Evolutionary conservation across 2,797 vertebrate species (phyloP).

Genomic region (Mastacembelus armatus): DNA sequence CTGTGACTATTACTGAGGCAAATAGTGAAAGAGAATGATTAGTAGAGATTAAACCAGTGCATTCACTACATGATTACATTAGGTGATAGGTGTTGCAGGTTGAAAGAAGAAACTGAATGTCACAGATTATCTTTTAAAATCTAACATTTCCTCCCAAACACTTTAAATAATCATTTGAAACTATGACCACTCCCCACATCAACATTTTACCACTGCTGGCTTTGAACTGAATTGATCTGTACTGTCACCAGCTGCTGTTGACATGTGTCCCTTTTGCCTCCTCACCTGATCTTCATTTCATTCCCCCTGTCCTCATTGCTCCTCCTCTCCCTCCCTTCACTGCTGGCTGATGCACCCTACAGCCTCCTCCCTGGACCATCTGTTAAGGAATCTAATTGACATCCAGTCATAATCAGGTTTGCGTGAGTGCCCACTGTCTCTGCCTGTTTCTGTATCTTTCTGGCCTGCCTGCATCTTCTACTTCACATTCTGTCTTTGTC

Average conservation of each 20-base stretch:
- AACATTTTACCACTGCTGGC: conserved; percentile 13
- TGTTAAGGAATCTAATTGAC: conserved; percentile 99
- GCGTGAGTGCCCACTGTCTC: conserved; percentile 92
- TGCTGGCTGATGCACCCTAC: conserved; percentile 93
- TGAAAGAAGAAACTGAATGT: too few species aligned
- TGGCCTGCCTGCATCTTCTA: conserved; percentile 22
- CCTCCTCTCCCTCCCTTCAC: conserved; percentile 34
- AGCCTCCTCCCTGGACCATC: conserved; percentile 95
- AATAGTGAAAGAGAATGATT: too few species aligned
- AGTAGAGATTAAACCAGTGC: background rate
- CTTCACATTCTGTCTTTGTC: conserved; percentile 40
- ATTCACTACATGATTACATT: background rate
- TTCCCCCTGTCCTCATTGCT: conserved; percentile 17
- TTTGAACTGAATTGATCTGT: conserved; percentile 45
- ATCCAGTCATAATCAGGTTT: conserved; percentile 98
- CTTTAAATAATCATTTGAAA: background rate
- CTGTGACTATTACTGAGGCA: background rate
- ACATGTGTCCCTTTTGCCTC: conserved; percentile 58
- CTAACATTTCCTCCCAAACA: background rate
- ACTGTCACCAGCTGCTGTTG: conserved; percentile 84
- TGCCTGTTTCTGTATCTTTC: conserved; percentile 37
- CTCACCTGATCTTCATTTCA: conserved; percentile 37
- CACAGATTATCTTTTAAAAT: background rate
- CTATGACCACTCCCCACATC: too few species aligned
- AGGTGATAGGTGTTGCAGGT: too few species aligned